phyloP scores from a whole-genome alignment of 2,797 vertebrate species.

The Sebastes baramenuke region DNA sequence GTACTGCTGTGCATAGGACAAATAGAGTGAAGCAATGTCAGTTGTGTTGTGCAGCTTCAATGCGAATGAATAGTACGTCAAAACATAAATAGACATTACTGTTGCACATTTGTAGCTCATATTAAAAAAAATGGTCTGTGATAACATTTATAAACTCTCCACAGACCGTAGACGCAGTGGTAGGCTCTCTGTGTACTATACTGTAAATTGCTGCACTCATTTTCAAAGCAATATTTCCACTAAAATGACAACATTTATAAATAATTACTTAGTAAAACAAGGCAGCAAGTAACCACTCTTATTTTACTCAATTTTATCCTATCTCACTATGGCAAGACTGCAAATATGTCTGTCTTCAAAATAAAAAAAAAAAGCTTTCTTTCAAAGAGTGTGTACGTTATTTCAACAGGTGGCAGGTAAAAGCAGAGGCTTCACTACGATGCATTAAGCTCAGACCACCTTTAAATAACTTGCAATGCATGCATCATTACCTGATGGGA shows the following conservation, averaged over 20 bases:
- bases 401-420: neutral
- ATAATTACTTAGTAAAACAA: neutral
- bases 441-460: neutral
- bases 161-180: neutral
- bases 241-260: neutral
- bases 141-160: neutral
- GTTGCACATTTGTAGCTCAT: neutral
- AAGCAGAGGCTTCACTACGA: neutral
- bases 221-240: neutral
- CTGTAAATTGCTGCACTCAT: neutral
- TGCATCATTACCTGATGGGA: neutral
- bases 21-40: neutral
- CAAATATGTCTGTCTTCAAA: neutral
- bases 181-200: neutral
- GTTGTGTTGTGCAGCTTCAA: neutral
- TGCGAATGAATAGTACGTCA: neutral
- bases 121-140: neutral
- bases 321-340: neutral
- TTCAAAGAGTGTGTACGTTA: conserved; percentile 1
- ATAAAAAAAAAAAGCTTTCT: neutral
- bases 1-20: neutral
- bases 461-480: neutral
- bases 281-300: neutral
- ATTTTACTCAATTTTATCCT: neutral
- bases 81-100: neutral